Percentiles rank a stretch among this genome's conserved stretches.
These are phyloP conservation scores for Ceyx margarethae DNA, from an alignment of 2,113 vertebrate species.

Conservation along the genomic window DNA sequence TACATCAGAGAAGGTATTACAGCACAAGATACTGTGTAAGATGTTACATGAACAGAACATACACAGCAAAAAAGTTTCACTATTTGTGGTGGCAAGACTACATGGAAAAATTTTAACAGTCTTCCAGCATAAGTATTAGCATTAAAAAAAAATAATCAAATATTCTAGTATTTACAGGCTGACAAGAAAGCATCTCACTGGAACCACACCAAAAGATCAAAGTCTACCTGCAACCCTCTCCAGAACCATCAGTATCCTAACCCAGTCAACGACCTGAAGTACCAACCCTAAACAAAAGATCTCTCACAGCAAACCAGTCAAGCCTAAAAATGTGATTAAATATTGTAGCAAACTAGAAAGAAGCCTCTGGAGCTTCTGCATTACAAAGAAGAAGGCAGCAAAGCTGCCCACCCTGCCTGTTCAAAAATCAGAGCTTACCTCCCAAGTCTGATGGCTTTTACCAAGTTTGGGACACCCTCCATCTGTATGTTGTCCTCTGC, in stretches of 20 bases:
- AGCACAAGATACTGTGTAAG: not conserved
- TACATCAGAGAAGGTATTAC: not conserved
- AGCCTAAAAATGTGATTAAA: not conserved
- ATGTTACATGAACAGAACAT: not conserved
- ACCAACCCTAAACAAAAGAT: not conserved
- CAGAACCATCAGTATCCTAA: not conserved
- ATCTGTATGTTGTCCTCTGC: constrained; percentile 79
- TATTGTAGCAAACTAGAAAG: not conserved
- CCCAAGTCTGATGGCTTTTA: constrained; percentile 78
- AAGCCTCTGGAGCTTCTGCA: not conserved
- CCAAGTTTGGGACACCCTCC: constrained; percentile 80
- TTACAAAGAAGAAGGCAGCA: not conserved
- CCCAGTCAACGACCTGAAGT: not conserved
- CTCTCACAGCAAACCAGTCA: not conserved
- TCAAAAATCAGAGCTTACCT: constrained; percentile 77
- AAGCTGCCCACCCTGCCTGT: constrained; percentile 57
- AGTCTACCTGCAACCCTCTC: not conserved
- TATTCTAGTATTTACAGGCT: not conserved
- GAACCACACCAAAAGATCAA: not conserved
- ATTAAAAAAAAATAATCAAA: not conserved
- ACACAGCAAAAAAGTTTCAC: not conserved
- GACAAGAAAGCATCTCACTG: not conserved
- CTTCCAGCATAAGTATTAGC: not conserved
- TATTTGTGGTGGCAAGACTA: not conserved
- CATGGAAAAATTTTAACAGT: not conserved